These are phyloP conservation scores for Scomber scombrus DNA, from an alignment of 2,113 vertebrate species.

Conservation along the genomic window DNA sequence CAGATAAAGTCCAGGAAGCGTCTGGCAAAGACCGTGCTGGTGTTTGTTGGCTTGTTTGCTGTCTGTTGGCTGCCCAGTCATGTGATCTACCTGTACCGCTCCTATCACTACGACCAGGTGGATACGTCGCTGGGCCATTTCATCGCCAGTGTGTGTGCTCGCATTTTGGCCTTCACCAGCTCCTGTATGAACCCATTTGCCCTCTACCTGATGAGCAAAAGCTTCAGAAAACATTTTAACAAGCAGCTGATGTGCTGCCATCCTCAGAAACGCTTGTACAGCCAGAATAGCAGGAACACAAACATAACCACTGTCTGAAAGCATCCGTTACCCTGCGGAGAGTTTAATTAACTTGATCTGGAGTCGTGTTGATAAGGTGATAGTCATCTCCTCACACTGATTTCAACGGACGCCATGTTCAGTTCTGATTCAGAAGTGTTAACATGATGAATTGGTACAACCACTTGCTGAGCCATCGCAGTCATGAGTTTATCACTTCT, in stretches of 20 bases:
- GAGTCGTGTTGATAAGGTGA: background rate
- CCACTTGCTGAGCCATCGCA: too few relatives aligned
- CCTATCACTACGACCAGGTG: constrained; percentile 92
- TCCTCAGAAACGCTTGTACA: constrained; percentile 31
- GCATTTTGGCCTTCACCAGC: constrained; percentile 94
- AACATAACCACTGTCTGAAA: constrained; percentile 65
- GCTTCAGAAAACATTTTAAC: constrained; percentile 96
- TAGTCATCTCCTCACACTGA: background rate
- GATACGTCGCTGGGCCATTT: constrained; percentile 95
- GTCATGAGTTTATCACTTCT: too few relatives aligned
- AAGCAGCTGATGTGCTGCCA: constrained; percentile 91
- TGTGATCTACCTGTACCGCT: constrained; percentile 94
- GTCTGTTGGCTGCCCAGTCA: constrained; percentile 98
- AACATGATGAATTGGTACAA: background rate
- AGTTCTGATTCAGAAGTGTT: background rate
- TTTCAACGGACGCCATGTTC: background rate
- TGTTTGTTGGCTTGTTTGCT: constrained; percentile 95
- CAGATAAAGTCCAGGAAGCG: constrained; percentile 95
- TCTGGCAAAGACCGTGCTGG: constrained; percentile 94
- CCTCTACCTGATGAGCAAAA: constrained; percentile 95
- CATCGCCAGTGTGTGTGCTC: constrained; percentile 91
- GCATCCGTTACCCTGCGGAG: too few relatives aligned
- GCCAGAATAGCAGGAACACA: constrained; percentile 61
- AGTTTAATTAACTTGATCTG: background rate
- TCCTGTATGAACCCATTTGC: constrained; percentile 97